These are phyloP conservation scores for Euphydryas editha DNA, from an alignment of 2,888 invertebrate genomes.

Conservation along the genomic window DNA sequence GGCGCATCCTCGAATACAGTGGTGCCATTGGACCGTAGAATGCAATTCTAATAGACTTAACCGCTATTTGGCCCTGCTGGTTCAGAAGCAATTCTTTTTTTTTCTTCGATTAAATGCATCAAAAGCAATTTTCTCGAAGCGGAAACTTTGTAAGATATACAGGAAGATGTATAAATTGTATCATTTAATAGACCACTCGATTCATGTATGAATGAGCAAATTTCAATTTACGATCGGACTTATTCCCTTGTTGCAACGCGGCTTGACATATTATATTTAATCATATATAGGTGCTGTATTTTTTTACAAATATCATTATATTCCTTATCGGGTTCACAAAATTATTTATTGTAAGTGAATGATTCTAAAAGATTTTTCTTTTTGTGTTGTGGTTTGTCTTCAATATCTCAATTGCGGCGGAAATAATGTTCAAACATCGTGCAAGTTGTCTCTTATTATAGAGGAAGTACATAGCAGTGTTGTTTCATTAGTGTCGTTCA, in stretches of 20 bases:
- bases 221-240: slow-evolving; percentile 24
- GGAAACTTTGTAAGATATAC: slow-evolving; percentile 42
- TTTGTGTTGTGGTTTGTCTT: slow-evolving; percentile 37
- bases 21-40: slow-evolving; percentile 42
- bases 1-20: slow-evolving; percentile 71
- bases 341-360: slow-evolving; percentile 19
- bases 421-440: slow-evolving; percentile 54
- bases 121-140: slow-evolving; percentile 44
- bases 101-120: slow-evolving; percentile 27
- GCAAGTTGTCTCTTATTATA: slow-evolving; percentile 62
- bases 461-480: slow-evolving; percentile 58
- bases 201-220: slow-evolving; percentile 45
- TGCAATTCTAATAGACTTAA: slow-evolving; percentile 43
- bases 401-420: slow-evolving; percentile 44
- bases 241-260: background rate
- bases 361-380: slow-evolving; percentile 21
- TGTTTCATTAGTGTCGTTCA: slow-evolving; percentile 68
- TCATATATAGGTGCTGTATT: background rate
- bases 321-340: background rate
- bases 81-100: slow-evolving; percentile 47
- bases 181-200: slow-evolving; percentile 36
- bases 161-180: slow-evolving; percentile 41
- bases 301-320: background rate
- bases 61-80: slow-evolving; percentile 51
- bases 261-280: background rate